These are phyloP conservation scores for Aphidius gifuensis DNA, from an alignment of 1,140 invertebrate genomes.

Conservation along the genomic window DNA sequence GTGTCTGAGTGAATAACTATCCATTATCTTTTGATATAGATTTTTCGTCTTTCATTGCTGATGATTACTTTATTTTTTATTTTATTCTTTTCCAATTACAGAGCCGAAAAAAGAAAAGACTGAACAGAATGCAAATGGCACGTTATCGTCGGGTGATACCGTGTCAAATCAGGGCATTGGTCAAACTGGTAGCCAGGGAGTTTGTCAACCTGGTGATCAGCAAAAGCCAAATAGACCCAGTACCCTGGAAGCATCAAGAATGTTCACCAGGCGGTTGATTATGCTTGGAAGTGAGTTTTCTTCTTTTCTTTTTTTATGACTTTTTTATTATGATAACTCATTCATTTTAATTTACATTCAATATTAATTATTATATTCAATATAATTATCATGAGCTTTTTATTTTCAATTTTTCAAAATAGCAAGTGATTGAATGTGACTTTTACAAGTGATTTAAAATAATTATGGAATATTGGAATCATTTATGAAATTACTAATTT, in stretches of 20 bases:
- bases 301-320: neutral
- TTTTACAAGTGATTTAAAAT: too few species aligned
- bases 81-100: conserved; percentile 57
- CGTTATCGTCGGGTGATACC: conserved; percentile 60
- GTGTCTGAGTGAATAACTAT: too few species aligned
- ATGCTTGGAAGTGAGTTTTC: conserved; percentile 21
- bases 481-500: too few species aligned
- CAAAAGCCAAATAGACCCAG: conserved; percentile 70
- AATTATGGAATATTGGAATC: too few species aligned
- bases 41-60: too few species aligned
- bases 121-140: conserved; percentile 72
- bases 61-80: neutral
- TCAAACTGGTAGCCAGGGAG: conserved; percentile 23
- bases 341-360: too few species aligned
- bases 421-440: too few species aligned
- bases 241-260: conserved; percentile 66
- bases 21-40: too few species aligned
- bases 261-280: conserved; percentile 62
- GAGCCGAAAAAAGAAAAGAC: conserved; percentile 88
- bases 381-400: too few species aligned
- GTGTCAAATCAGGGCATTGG: conserved; percentile 52
- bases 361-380: too few species aligned
- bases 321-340: too few species aligned
- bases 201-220: conserved; percentile 38
- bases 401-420: too few species aligned